Conservation (phyloP, 2,888 invertebrate genomes). For the Cyclophora albipunctata region DNA sequence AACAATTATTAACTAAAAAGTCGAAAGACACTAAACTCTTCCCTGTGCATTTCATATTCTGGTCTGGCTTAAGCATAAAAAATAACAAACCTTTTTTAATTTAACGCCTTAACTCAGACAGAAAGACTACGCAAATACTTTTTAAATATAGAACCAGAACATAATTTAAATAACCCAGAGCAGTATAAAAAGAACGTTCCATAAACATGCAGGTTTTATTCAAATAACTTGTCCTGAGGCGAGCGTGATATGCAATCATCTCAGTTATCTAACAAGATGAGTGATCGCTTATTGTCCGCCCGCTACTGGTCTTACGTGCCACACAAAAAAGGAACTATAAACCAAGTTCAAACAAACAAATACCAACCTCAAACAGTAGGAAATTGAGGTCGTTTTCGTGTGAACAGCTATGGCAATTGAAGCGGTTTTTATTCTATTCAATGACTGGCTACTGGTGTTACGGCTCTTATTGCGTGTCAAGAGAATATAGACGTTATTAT, state of each 20-base stretch:
- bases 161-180: too few species aligned
- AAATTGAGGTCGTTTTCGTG: neutral
- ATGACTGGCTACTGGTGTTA: constrained; percentile 32
- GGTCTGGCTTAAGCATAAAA: too few species aligned
- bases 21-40: too few species aligned
- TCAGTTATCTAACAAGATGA: constrained; percentile 61
- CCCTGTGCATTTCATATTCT: too few species aligned
- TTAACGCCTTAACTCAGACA: too few species aligned
- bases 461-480: constrained; percentile 9
- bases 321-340: constrained; percentile 26
- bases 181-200: constrained; percentile 1
- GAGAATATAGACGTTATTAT: constrained; percentile 8
- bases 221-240: constrained; percentile 17
- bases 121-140: too few species aligned
- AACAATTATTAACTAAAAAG: too few species aligned
- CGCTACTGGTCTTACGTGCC: constrained; percentile 62
- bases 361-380: constrained; percentile 16
- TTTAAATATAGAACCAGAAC: too few species aligned
- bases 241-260: constrained; percentile 46
- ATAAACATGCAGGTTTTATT: constrained; percentile 19
- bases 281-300: constrained; percentile 68
- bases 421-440: neutral
- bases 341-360: constrained; percentile 18
- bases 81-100: too few species aligned
- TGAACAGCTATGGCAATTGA: neutral